Evolutionary conservation across 2,888 invertebrate genomes (phyloP).

Genomic region (Diarsia dahlii): DNA sequence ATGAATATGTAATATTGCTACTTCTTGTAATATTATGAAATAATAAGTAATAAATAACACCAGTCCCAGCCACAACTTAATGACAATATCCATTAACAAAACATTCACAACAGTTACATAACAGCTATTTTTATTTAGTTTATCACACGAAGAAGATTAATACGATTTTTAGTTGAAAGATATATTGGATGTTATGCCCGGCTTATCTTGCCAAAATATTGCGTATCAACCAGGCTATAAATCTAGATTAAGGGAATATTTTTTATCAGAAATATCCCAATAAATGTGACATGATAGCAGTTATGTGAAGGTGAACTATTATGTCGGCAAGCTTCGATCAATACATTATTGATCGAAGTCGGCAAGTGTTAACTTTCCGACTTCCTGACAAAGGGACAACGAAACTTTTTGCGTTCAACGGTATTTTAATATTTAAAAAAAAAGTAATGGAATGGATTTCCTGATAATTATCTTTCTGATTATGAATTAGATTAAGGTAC

Average conservation of each 20-base stretch:
- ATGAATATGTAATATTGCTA: not conserved
- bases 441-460: not conserved
- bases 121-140: slow-evolving; percentile 22
- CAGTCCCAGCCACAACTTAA: slow-evolving; percentile 3
- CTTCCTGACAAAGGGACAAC: not conserved
- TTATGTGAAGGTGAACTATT: slow-evolving; percentile 9
- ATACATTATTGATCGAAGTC: too few species aligned
- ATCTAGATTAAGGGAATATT: slow-evolving; percentile 47
- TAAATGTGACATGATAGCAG: slow-evolving; percentile 43
- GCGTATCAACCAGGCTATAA: slow-evolving; percentile 40
- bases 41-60: slow-evolving; percentile 9
- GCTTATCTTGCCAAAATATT: slow-evolving; percentile 43
- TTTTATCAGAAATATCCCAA: slow-evolving; percentile 49
- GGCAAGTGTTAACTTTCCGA: not conserved
- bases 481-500: not conserved
- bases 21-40: slow-evolving; percentile 19
- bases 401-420: not conserved
- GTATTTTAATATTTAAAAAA: not conserved
- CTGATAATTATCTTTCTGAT: not conserved
- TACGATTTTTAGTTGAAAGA: slow-evolving; percentile 36
- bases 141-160: slow-evolving; percentile 41
- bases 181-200: slow-evolving; percentile 27
- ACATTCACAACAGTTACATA: not conserved
- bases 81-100: slow-evolving; percentile 9
- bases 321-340: slow-evolving; percentile 7